phyloP scores from a whole-genome alignment of 2,888 invertebrate species.

The Cephus nigrinus region DNA sequence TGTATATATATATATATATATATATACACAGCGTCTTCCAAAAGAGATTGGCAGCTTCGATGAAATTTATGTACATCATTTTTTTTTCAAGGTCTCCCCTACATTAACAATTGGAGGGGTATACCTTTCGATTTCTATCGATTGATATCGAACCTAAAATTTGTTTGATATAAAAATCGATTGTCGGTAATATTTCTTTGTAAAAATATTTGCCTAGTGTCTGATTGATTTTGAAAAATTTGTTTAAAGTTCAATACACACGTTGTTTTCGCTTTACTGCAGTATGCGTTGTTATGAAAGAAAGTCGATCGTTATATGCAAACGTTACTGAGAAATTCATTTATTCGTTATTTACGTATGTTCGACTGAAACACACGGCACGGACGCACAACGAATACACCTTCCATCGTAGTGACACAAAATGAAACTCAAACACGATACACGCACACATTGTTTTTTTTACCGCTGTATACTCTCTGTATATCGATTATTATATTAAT shows the following conservation, averaged over 20 bases:
- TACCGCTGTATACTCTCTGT: constrained; percentile 59
- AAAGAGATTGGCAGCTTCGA: not conserved
- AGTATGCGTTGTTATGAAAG: not conserved
- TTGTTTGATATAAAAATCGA: not conserved
- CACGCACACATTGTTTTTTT: constrained; percentile 39
- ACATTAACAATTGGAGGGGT: not conserved
- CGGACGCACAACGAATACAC: constrained; percentile 24
- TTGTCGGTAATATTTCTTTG: not conserved
- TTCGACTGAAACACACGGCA: constrained; percentile 39
- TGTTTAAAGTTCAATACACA: no score
- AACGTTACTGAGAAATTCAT: constrained; percentile 7
- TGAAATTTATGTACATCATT: not conserved
- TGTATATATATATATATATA: no score
- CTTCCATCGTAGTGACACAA: not conserved
- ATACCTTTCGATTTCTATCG: not conserved
- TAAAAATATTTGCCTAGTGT: no score
- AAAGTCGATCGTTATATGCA: constrained; percentile 1
- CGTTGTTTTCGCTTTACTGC: not conserved
- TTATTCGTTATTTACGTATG: not conserved
- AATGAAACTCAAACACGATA: constrained; percentile 25
- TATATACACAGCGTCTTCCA: not conserved
- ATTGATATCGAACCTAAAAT: not conserved
- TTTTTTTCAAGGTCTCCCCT: not conserved
- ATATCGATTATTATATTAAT: constrained; percentile 62
- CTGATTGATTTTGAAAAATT: no score